Percentiles rank a stretch among this genome's conserved stretches.
phyloP scores from a whole-genome alignment of 1,140 invertebrate genomes.

The Trinorchestia longiramus region DNA sequence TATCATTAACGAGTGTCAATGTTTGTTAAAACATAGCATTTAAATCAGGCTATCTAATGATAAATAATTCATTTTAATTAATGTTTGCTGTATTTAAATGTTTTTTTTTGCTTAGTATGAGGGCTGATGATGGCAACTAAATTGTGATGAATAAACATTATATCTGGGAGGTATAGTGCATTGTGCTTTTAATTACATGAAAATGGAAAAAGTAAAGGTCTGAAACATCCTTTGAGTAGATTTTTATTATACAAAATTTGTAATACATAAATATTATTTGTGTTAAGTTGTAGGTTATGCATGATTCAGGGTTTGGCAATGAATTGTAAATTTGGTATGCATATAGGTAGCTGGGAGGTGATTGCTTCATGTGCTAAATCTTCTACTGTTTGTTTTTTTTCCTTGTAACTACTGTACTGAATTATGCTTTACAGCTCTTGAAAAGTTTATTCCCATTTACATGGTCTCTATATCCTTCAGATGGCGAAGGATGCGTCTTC shows the following conservation, averaged over 20 bases:
- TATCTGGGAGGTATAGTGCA: neutral
- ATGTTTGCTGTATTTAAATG: no score
- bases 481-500: constrained; percentile 20
- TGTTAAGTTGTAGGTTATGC: neutral
- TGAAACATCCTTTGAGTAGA: neutral
- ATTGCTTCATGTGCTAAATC: neutral
- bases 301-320: neutral
- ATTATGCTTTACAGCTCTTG: neutral
- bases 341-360: neutral
- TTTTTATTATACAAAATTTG: neutral
- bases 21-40: no score
- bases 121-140: neutral
- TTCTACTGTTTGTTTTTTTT: neutral
- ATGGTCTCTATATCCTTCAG: neutral
- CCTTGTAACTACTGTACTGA: neutral
- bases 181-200: neutral
- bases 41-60: no score
- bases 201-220: neutral
- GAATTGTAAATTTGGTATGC: neutral
- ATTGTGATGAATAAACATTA: neutral
- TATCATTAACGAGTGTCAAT: no score
- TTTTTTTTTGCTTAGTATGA: neutral
- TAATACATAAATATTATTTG: neutral
- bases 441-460: neutral
- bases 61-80: no score